phyloP scores from a whole-genome alignment of 2,797 vertebrate genomes.

The Pipistrellus nathusii region DNA sequence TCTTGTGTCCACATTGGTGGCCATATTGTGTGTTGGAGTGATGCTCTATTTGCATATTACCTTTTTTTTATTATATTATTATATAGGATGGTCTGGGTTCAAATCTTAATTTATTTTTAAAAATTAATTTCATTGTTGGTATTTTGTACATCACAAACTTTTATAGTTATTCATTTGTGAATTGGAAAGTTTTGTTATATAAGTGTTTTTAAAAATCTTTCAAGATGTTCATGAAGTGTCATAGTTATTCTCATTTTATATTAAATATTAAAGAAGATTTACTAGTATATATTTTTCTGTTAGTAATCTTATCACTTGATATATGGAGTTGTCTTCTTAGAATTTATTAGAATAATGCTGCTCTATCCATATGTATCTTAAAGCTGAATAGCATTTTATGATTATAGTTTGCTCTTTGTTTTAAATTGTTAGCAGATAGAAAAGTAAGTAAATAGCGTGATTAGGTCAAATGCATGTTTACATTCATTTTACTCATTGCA shows the following conservation, averaged over 20 bases:
- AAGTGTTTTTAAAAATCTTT: neutral
- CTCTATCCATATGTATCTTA: neutral
- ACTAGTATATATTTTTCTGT: neutral
- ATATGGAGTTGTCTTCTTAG: neutral
- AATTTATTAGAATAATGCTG: neutral
- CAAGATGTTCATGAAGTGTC: neutral
- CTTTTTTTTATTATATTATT: too few species aligned
- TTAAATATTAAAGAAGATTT: neutral
- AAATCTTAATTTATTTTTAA: slow-evolving; percentile 22
- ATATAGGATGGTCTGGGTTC: neutral
- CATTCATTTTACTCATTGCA: rapidly evolving
- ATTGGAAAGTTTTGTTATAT: neutral
- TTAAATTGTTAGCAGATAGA: neutral
- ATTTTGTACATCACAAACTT: neutral
- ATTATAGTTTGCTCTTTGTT: neutral
- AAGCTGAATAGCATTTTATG: neutral
- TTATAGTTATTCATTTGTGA: slow-evolving; percentile 11
- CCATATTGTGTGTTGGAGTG: too few species aligned
- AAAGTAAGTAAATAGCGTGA: neutral
- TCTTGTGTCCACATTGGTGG: too few species aligned
- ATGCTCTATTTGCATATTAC: too few species aligned
- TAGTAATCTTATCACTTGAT: neutral
- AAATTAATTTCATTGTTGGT: neutral
- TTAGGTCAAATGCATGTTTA: rapidly evolving
- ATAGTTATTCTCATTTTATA: neutral